Evolutionary conservation across 2,888 invertebrate species (phyloP).

Genomic region (Vannuccia rotundouncinata): DNA sequence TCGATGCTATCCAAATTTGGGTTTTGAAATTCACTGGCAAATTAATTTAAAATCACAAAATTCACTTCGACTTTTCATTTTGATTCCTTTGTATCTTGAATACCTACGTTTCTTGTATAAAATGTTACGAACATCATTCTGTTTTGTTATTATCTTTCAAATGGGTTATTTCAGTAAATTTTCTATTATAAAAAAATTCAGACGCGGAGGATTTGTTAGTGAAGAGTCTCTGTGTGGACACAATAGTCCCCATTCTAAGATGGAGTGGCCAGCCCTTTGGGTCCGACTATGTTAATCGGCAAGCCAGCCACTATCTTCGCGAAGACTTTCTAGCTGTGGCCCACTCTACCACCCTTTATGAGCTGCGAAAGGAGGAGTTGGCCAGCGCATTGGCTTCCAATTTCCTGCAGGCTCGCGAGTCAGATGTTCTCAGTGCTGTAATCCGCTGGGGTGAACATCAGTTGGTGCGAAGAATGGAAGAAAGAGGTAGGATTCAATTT

Average conservation of each 20-base stretch:
- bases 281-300: slow-evolving; percentile 70
- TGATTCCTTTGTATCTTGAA: too few relatives aligned
- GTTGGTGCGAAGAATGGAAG: slow-evolving; percentile 52
- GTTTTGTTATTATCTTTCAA: too few relatives aligned
- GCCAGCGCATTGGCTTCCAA: slow-evolving; percentile 67
- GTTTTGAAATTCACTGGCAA: too few relatives aligned
- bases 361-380: slow-evolving; percentile 70
- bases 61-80: too few relatives aligned
- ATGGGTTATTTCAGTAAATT: too few relatives aligned
- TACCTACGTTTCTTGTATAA: too few relatives aligned
- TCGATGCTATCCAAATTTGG: too few relatives aligned
- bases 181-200: too few relatives aligned
- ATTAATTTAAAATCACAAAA: too few relatives aligned
- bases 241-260: slow-evolving; percentile 69
- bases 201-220: slow-evolving; percentile 87
- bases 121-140: too few relatives aligned
- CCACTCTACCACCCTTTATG: slow-evolving; percentile 66
- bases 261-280: slow-evolving; percentile 88
- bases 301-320: slow-evolving; percentile 14
- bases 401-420: slow-evolving; percentile 72
- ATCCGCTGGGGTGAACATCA: slow-evolving; percentile 83
- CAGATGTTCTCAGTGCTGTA: slow-evolving; percentile 77
- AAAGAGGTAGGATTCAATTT: not conserved
- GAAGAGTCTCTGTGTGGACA: slow-evolving; percentile 76
- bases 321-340: slow-evolving; percentile 55